These are phyloP conservation scores for Neuroscelio doddi DNA, from an alignment of 2,888 invertebrate genomes.

Conservation along the genomic window DNA sequence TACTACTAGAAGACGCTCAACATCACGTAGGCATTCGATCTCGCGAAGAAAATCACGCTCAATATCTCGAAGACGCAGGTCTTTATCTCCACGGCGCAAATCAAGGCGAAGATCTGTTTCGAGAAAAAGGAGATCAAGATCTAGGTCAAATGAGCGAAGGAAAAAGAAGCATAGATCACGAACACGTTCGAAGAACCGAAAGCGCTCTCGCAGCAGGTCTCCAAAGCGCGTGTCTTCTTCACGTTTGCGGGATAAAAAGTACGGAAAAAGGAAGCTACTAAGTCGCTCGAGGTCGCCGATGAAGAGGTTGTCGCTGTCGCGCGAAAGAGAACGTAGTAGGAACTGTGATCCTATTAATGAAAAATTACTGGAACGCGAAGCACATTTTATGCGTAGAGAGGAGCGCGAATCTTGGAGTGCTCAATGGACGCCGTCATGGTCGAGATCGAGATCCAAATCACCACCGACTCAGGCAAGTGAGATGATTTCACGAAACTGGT, in stretches of 20 bases:
- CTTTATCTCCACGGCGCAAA: slow-evolving; percentile 49
- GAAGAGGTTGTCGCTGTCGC: slow-evolving; percentile 51
- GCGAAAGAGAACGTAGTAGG: slow-evolving; percentile 57
- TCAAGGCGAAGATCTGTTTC: slow-evolving; percentile 48
- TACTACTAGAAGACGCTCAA: slow-evolving; percentile 33
- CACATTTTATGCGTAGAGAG: slow-evolving; percentile 53
- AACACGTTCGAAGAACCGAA: slow-evolving; percentile 63
- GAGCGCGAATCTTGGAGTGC: slow-evolving; percentile 63
- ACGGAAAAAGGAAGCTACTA: slow-evolving; percentile 64
- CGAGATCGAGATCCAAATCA: slow-evolving; percentile 75
- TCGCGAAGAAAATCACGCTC: slow-evolving; percentile 58
- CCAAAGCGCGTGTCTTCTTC: slow-evolving; percentile 55
- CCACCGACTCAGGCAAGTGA: slow-evolving; percentile 58
- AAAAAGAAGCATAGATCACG: slow-evolving; percentile 69
- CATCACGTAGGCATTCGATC: slow-evolving; percentile 54
- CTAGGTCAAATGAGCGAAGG: slow-evolving; percentile 53
- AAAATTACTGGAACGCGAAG: slow-evolving; percentile 54
- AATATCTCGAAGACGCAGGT: slow-evolving; percentile 30
- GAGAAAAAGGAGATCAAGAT: slow-evolving; percentile 51
- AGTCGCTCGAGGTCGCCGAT: slow-evolving; percentile 58
- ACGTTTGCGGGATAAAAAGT: slow-evolving; percentile 67
- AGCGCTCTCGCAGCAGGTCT: slow-evolving; percentile 63
- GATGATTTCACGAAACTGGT: slow-evolving; percentile 72
- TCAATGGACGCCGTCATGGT: slow-evolving; percentile 75
- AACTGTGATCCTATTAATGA: slow-evolving; percentile 64